Evolutionary conservation across 2,797 vertebrate species (phyloP), one percentile per base, ranked within the genome.

Genomic region (Numenius phaeopus): DNA sequence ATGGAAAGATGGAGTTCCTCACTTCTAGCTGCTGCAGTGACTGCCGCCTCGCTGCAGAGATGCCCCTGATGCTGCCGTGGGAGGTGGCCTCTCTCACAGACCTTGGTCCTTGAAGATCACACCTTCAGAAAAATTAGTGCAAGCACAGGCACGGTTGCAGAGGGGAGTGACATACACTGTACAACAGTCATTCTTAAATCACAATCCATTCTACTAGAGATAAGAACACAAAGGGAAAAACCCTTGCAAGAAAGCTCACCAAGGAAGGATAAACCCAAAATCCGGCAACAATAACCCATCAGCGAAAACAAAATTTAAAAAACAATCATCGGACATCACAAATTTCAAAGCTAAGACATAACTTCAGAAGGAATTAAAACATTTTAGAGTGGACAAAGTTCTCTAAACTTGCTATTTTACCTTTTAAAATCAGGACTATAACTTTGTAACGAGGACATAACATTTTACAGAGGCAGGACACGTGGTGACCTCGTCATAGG

Each of bases 401-500:
- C 14, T 4, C 34, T 37, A 37, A 37, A 37, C 34, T 37, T 4
- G 37, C 10, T 49, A 20, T 22, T 86, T 57, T 6, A 49, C 37
- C 40, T 24, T 23, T 11, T 71, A 37, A 29, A 61, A 65, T 27
- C 34, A 79, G 58, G 69, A 23, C 22, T n/a, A 2, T 3, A 49
- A 21, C 27, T 72, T 5, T 3, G 2, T 4, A n/a, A 72, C 1
- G 37, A 50, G 34, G 21, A 44, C 13, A 1, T 7, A 4, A 16
- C 14, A 7, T n/a, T 64, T 66, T 4, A 50, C 9, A 18, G 2
- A 57, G 57, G 30, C 30, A 37, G 65, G 47, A 52, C 26, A 4
- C 0, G 12, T 2, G 9, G 14, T 6, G 66, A 59, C 55, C 84
- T 27, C 65, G 12, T 2, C 2, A 0, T 2, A 65, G 19, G 46